A percentile compares a stretch with the other conserved stretches of the same genome.
phyloP scores from a whole-genome alignment of 2,888 invertebrate genomes.

The Quadriops clusia region DNA sequence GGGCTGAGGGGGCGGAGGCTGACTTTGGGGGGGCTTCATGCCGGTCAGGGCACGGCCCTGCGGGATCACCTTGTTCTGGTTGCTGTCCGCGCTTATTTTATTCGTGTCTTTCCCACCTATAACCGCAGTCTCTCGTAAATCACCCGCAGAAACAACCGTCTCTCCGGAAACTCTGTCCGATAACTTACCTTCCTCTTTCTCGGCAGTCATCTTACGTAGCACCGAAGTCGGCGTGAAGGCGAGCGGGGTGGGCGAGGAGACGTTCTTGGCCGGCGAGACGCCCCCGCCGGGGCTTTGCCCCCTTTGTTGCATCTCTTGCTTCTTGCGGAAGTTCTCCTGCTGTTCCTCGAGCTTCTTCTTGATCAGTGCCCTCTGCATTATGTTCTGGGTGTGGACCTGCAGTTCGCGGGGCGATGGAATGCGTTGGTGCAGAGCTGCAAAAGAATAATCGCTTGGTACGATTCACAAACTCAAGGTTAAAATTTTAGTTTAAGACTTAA shows the following conservation, averaged over 20 bases:
- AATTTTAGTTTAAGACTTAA: too few species aligned
- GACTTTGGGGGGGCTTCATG: constrained; percentile 25
- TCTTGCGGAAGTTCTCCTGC: constrained; percentile 69
- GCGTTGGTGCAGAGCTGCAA: constrained; percentile 52
- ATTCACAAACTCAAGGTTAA: too few species aligned
- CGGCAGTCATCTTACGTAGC: constrained; percentile 86
- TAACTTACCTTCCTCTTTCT: constrained; percentile 56
- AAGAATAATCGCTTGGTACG: constrained; percentile 1
- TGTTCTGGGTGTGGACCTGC: constrained; percentile 73
- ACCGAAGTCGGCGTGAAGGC: constrained; percentile 92
- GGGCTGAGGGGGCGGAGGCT: constrained; percentile 18
- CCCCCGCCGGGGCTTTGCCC: constrained; percentile 17
- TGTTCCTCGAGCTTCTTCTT: constrained; percentile 85
- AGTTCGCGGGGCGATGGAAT: constrained; percentile 77
- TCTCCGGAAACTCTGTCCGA: constrained; percentile 11
- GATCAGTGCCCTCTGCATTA: constrained; percentile 75
- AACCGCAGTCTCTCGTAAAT: too few species aligned
- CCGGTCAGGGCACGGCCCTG: constrained; percentile 34
- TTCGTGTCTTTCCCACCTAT: constrained; percentile 20
- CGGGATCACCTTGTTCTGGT: constrained; percentile 19
- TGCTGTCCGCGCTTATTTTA: constrained; percentile 9
- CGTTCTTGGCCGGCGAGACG: constrained; percentile 37
- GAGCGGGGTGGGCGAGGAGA: constrained; percentile 55
- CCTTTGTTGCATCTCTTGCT: constrained; percentile 47
- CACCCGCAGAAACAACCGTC: constrained; percentile 4